phyloP scores from a whole-genome alignment of 1,140 invertebrate genomes.

The Temnothorax nylanderi region DNA sequence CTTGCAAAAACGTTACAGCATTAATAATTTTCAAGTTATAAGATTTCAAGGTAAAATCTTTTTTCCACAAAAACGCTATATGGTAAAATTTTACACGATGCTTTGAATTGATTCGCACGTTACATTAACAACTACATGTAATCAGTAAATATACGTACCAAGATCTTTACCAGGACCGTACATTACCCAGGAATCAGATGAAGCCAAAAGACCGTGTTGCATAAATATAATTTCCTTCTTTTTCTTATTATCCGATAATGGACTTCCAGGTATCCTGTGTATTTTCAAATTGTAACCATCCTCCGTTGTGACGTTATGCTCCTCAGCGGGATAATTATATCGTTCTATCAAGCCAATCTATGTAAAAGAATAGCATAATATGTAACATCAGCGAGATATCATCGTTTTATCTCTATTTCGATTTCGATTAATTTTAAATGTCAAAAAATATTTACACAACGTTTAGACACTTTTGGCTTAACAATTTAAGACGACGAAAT shows the following conservation, averaged over 20 bases:
- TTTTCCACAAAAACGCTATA: background rate
- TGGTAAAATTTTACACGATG: background rate
- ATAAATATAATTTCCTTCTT: conserved; percentile 79
- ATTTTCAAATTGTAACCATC: conserved; percentile 85
- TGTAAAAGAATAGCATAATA: too few species aligned
- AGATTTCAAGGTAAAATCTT: too few species aligned
- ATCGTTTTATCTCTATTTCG: too few species aligned
- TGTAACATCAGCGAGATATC: too few species aligned
- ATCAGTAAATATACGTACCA: conserved; percentile 69
- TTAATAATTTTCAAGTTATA: too few species aligned
- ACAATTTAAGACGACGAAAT: too few species aligned
- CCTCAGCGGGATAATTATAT: conserved; percentile 85
- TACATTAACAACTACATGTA: background rate
- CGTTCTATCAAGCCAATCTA: conserved; percentile 77
- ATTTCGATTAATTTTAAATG: too few species aligned
- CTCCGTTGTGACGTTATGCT: conserved; percentile 83
- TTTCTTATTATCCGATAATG: conserved; percentile 1
- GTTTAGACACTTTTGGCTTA: too few species aligned
- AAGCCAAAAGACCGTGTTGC: conserved; percentile 86
- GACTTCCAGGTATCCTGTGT: conserved; percentile 84
- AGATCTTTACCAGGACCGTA: conserved; percentile 80
- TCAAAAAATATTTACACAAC: too few species aligned
- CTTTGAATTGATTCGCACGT: background rate
- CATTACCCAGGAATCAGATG: conserved; percentile 84
- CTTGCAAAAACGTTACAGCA: too few species aligned